Evolutionary conservation across 1,140 invertebrate genomes (phyloP), one percentile per base, ranked within the genome.

Genomic region (Macrobrachium nipponense): DNA sequence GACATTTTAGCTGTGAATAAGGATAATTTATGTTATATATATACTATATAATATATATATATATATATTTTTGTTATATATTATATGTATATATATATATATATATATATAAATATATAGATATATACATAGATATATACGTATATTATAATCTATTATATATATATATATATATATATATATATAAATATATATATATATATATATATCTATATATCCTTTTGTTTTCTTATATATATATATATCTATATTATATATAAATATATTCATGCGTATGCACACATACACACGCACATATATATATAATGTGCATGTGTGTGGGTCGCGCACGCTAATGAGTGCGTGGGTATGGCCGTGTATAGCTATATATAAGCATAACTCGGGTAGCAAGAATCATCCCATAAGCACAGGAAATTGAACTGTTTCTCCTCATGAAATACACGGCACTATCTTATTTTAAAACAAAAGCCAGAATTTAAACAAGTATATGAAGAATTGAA

Each of bases 141-240:
- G n/a, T n/a, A n/a, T n/a, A n/a, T n/a, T n/a, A n/a, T n/a, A n/a
- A n/a, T n/a, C n/a, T n/a, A n/a, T n/a, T 66, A 66, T 66, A 66
- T 66, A 66, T 66, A 66, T 66, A 66, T 66, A 66, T 66, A 66
- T 66, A 66, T 66, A 66, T 66, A 66, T 66, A 66, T 66, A 66
- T 66, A 66, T 23, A 66, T 66, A 66, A 7, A 66, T 66, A 66
- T 66, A 66, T 66, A 66, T 66, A 66, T 66, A 66, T 15, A 66
- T 66, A 66, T 23, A 66, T 66, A 17, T 66, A 66, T 23, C 5
- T 66, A 66, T 66, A 66, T 66, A 66, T 66, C 5, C 14, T 6
- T 66, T 6, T 66, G 12, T 66, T 11, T 66, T 7, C 12, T 14
- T 23, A 66, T 66, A 66, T 66, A 66, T 66, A 5, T 66, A 66